These are phyloP conservation scores for Melierax canorus DNA, from an alignment of 2,113 vertebrate species.

Conservation along the genomic window DNA sequence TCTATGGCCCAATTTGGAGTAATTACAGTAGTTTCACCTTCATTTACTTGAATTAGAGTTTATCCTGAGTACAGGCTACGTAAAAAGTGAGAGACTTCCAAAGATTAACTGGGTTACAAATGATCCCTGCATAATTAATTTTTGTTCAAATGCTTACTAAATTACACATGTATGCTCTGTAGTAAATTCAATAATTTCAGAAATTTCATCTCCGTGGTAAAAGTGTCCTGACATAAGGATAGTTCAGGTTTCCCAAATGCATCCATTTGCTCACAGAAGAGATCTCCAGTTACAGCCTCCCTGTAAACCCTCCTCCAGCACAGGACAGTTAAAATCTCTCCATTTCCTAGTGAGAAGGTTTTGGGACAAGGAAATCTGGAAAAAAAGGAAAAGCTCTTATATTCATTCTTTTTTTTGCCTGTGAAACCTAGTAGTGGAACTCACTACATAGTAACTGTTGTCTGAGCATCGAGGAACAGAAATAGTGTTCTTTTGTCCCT, in stretches of 20 bases:
- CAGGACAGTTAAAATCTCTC: background rate
- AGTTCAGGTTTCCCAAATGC: background rate
- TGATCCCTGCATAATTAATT: background rate
- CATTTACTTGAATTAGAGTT: background rate
- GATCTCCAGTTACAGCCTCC: background rate
- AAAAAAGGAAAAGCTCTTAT: background rate
- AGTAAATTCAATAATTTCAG: background rate
- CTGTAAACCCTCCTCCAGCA: background rate
- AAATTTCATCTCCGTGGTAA: background rate
- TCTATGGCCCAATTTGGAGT: background rate
- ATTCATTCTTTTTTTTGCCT: background rate
- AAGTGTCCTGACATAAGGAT: background rate
- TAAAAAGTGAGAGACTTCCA: background rate
- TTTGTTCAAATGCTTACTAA: background rate
- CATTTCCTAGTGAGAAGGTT: background rate
- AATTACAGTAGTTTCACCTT: conserved; percentile 5
- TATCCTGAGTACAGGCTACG: background rate
- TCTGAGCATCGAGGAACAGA: background rate
- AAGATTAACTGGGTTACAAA: background rate
- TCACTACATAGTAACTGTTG: background rate
- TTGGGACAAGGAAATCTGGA: background rate
- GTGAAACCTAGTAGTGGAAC: background rate
- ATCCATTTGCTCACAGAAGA: background rate
- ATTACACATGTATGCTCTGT: background rate
- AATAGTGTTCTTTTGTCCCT: background rate